Evolutionary conservation across 2,113 vertebrate species (phyloP).

Genomic region (Hypocryptadius cinnamomeus): DNA sequence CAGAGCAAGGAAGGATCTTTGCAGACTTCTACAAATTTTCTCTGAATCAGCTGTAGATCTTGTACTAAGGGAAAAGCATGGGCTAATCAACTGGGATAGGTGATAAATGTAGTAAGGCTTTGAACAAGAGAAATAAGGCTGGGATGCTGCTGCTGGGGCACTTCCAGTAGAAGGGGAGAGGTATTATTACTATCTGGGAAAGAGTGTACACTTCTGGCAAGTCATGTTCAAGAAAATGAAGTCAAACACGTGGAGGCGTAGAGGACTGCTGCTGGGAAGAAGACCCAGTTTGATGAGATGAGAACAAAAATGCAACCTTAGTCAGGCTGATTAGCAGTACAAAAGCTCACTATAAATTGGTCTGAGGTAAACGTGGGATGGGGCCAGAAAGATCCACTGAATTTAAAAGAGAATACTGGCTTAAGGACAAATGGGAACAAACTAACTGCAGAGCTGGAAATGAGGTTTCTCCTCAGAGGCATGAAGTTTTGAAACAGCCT

Average conservation of each 20-base stretch:
- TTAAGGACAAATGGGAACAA: constrained; percentile 19
- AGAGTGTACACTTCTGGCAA: not conserved
- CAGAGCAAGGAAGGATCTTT: not conserved
- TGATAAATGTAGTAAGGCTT: not conserved
- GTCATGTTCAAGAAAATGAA: not conserved
- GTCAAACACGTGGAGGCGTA: not conserved
- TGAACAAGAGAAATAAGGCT: not conserved
- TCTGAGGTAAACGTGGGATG: not conserved
- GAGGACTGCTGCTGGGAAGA: not conserved
- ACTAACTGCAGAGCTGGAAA: constrained; percentile 1
- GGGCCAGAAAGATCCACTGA: not conserved
- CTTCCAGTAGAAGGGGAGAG: not conserved
- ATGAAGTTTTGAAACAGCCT: not conserved
- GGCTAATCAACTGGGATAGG: not conserved
- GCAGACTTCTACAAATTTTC: not conserved
- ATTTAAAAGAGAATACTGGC: not conserved
- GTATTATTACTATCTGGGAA: not conserved
- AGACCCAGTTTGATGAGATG: not conserved
- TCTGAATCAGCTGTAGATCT: not conserved
- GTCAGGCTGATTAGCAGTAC: not conserved
- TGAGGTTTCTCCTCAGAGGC: not conserved
- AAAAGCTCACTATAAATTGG: not conserved
- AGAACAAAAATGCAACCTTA: not conserved
- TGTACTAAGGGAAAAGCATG: not conserved
- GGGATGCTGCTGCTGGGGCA: not conserved